These are phyloP conservation scores for Philotrypesis tridentata DNA, from an alignment of 1,140 invertebrate species.

Conservation along the genomic window DNA sequence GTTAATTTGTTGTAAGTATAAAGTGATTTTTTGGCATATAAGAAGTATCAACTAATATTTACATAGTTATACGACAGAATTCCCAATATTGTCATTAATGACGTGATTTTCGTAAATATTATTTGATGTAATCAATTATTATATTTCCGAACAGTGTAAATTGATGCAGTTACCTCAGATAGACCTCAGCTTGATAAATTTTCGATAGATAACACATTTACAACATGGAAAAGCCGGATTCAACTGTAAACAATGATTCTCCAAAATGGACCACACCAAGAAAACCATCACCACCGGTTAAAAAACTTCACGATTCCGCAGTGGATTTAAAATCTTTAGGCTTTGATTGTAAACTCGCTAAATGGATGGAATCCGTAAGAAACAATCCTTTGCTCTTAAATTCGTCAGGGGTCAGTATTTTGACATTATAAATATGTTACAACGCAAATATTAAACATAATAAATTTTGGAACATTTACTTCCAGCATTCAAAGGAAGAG, in stretches of 20 bases:
- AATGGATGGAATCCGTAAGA: slow-evolving; percentile 58
- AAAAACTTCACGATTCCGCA: not conserved
- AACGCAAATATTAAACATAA: not conserved
- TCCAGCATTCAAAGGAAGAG: slow-evolving; percentile 51
- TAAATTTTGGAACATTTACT: not conserved
- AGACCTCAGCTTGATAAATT: too few species aligned
- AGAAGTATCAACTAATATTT: too few species aligned
- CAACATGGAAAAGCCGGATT: not conserved
- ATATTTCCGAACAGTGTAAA: too few species aligned
- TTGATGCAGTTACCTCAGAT: too few species aligned
- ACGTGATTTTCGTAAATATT: too few species aligned
- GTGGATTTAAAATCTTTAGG: slow-evolving; percentile 50
- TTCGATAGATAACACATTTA: not conserved
- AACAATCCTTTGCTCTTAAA: not conserved
- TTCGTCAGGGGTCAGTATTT: slow-evolving; percentile 2
- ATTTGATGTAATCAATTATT: too few species aligned
- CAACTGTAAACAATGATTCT: not conserved
- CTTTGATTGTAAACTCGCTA: slow-evolving; percentile 55
- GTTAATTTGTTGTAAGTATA: too few species aligned
- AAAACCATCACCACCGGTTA: not conserved
- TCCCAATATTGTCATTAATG: too few species aligned
- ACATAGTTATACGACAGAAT: too few species aligned
- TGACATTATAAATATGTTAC: too few species aligned
- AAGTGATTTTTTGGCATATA: too few species aligned
- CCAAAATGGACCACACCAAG: not conserved